Base-by-base conservation (phyloP, 2,888 invertebrate species). In the Ypsolopha scabrella region DNA sequence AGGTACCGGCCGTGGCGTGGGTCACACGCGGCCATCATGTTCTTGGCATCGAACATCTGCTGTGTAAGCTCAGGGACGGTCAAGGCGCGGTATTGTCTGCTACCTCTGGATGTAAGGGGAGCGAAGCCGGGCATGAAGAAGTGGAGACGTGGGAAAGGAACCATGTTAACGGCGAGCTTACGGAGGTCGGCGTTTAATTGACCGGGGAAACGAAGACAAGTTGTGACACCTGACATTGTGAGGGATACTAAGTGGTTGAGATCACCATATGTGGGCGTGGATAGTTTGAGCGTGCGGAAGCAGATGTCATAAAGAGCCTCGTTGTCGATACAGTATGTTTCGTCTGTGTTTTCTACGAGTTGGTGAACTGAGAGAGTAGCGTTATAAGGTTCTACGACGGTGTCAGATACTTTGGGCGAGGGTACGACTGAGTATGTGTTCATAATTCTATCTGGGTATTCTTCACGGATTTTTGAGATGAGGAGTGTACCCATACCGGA, bases 11-110 rank as follows among this genome's bases (percentile, higher is more conserved):
- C 96, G 82, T 96, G 96, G 53, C 96, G 89, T 1, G 96, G 96
- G 80, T 97, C 96, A 76, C 96, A 96, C 6, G 96, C 96, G 46
- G 96, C 96, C 96, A 96, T 97, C 96, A 96, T 97, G 87, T 97
- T 97, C 87, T 96, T 96, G 58, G 96, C 94, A 80, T 97, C 96
- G 82, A 97, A 97, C 94, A 94, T 94, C 77, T 94, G 94, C 64
- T 94, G 91, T 0, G 96, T 96, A 54, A 97, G 89, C 77, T 97
- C 97, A 9, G 96, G 96, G 1, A 97, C 97, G 47, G 96, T 94
- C 51, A 96, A 87, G 44, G 96, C 93, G 67, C 96, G 90, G 88
- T 97, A 97, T 66, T 95, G 94, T 79, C 96, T 95, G 67, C 93
- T 94, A 52, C 94, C 96, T 57, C 96, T 91, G 8, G 93, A 94